Evolutionary conservation across 2,797 vertebrate genomes (phyloP).

Genomic region (Syngnathus rostellatus): DNA sequence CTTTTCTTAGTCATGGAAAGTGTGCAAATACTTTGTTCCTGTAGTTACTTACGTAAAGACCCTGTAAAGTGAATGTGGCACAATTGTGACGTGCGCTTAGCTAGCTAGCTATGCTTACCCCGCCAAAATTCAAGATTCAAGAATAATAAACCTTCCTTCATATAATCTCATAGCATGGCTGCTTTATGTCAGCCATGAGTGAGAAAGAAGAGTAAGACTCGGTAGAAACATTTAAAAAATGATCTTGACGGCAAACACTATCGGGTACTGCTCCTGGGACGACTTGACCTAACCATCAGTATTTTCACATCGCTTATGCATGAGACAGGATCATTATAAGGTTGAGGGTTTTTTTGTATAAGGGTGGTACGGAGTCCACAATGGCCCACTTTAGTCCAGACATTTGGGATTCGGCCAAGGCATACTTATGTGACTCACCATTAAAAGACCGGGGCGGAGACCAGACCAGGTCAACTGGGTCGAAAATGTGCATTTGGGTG

Average conservation of each 20-base stretch:
- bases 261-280: background rate
- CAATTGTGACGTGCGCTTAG: no score
- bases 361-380: background rate
- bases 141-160: no score
- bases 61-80: no score
- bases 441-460: background rate
- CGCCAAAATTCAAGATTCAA: no score
- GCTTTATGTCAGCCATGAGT: no score
- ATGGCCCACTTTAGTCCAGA: constrained; percentile 7
- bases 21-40: background rate
- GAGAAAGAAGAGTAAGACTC: no score
- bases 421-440: constrained; percentile 2
- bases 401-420: constrained; percentile 2
- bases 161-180: no score
- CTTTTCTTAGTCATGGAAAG: background rate
- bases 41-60: background rate
- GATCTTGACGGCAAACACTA: no score
- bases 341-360: background rate
- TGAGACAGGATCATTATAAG: background rate
- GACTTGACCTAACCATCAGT: background rate
- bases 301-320: background rate
- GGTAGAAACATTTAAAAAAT: no score
- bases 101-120: no score
- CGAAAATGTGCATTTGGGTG: background rate
- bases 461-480: background rate